Conservation (phyloP, 1,140 invertebrate species). For the Brachionus asplanchnoidis region DNA sequence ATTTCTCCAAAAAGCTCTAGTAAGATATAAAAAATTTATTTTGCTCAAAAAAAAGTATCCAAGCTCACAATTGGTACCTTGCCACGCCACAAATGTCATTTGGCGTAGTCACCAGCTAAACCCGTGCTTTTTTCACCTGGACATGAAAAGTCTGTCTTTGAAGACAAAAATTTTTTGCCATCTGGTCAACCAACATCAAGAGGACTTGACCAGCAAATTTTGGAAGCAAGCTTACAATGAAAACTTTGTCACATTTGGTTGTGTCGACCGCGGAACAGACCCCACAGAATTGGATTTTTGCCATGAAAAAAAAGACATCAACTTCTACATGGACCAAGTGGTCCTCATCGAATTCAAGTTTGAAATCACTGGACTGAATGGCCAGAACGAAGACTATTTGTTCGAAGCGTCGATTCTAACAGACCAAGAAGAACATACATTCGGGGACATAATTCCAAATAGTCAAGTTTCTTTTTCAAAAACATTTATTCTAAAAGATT, state of each 20-base stretch:
- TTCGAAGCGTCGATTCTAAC: neutral
- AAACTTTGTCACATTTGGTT: neutral
- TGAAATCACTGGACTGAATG: neutral
- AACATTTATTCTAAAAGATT: neutral
- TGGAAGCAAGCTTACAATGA: neutral
- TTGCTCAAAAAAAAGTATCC: slow-evolving; percentile 45
- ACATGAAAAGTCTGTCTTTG: slow-evolving; percentile 50
- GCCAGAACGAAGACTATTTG: neutral
- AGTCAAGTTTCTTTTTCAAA: neutral
- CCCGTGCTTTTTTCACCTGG: slow-evolving; percentile 53
- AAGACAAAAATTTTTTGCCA: neutral
- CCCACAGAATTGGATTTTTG: neutral
- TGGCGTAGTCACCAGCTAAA: slow-evolving; percentile 60
- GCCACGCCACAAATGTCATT: slow-evolving; percentile 59
- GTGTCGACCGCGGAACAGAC: neutral
- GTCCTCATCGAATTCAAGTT: neutral
- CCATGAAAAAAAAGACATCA: neutral
- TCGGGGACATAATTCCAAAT: neutral
- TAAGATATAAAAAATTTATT: slow-evolving; percentile 58
- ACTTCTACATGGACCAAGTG: neutral
- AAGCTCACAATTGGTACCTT: slow-evolving; percentile 58
- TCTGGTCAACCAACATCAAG: neutral
- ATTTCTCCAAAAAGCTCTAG: slow-evolving; percentile 54
- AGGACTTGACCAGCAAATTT: neutral
- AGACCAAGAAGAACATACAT: neutral